Base-by-base conservation (phyloP, 2,888 invertebrate species). In the Phyto melanocephala region DNA sequence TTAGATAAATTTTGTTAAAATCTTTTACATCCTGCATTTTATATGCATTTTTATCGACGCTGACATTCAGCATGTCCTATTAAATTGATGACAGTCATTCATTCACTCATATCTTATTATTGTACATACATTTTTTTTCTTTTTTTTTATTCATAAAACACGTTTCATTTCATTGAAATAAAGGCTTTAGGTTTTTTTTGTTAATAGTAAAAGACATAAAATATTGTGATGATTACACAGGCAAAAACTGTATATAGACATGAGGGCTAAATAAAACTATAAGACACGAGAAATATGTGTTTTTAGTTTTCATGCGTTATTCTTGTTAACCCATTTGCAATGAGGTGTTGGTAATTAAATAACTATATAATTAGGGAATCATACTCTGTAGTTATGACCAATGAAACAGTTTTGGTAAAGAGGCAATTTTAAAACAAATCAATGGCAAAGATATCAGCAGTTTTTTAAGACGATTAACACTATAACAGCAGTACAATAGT, bases 31-130 rank as follows among this genome's bases (percentile, higher is more conserved):
- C 20, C 42, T 60, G 50, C 37, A 17, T 3, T 22, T 50, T 50
- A 63, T 63, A 17, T n/a, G n/a, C n/a, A n/a, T n/a, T n/a, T n/a
- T n/a, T n/a, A n/a, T n/a, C n/a, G n/a, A n/a, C n/a, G n/a, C n/a
- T n/a, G n/a, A n/a, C n/a, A n/a, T n/a, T n/a, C n/a, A n/a, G n/a
- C n/a, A n/a, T n/a, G n/a, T n/a, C n/a, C n/a, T n/a, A n/a, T n/a
- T n/a, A n/a, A n/a, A 76, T 81, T 78, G 71, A 77, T 78, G 62
- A 77, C 78, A 65, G 74, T 72, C 63, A 77, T 70, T 75, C n/a
- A n/a, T n/a, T n/a, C 63, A 50, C 40, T 67, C 62, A 45, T 67
- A 76, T 60, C 68, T 40, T 63, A 28, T 71, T 50, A 68, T 28
- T 72, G 60, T 54, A 1, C 28, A 15, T 1, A 28, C 15, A 8